Base-by-base conservation (phyloP, 2,797 vertebrate genomes). In the Gallinago nigripennis region DNA sequence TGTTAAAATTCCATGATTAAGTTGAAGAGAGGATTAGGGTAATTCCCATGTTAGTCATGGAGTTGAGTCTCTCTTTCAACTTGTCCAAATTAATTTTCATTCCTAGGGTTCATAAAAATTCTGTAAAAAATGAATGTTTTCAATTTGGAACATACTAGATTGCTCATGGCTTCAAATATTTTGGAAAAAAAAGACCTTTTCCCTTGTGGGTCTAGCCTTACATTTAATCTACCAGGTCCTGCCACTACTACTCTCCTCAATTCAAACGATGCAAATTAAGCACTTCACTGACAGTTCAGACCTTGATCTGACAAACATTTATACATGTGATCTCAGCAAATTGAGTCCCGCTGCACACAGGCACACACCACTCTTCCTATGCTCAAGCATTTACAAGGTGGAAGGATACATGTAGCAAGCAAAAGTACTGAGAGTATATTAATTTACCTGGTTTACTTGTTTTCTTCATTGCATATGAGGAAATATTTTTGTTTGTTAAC, bases 51-150 rank as follows among this genome's bases (percentile, higher is more conserved):
- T 95, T 95, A 96, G 94, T 95, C 88, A 89, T 94, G 94, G 95
- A 96, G 90, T 92, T 96, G 92, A 96, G 84, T 92, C 78, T 95
- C 88, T 93, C 94, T 96, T 97, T 96, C 88, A 95, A 92, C 94
- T 92, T 94, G 94, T 95, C 93, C 81, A 97, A 96, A 95, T 96
- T 95, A 95, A 94, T 96, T 97, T 97, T 95, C 57, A 53, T 86
- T 96, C 45, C 86, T 93, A 46, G 25, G 25, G 45, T 95, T 94
- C 68, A 94, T 92, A 94, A 95, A 95, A 90, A 90, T 71, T 87
- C 43, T 85, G 78, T 76, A 56, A 92, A 93, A 94, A 94, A 16
- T 31, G n/a, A 86, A 82, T 89, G 56, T 90, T 93, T 96, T 94
- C 77, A 84, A 63, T 95, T 95, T 95, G 90, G 63, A 90, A 84